Evolutionary conservation across 2,888 invertebrate species (phyloP).

Genomic region (Agriopis leucophaearia): DNA sequence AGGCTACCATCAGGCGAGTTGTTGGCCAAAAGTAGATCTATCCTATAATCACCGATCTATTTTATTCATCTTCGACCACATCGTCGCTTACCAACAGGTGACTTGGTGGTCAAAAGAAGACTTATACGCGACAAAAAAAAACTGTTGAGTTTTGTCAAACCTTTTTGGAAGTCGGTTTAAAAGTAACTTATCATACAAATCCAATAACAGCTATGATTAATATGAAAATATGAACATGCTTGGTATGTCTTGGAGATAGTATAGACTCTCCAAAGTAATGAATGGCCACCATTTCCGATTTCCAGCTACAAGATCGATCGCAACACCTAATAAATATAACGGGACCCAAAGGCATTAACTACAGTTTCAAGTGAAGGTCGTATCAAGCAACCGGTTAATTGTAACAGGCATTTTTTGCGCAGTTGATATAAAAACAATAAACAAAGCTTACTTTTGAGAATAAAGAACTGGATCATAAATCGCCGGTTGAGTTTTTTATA

Average conservation of each 20-base stretch:
- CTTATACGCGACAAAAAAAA: too few relatives aligned
- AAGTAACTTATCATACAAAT: neutral
- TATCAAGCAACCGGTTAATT: constrained; percentile 61
- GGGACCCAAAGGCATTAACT: constrained; percentile 49
- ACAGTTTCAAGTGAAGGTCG: constrained; percentile 63
- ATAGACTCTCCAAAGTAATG: neutral
- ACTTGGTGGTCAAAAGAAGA: too few relatives aligned
- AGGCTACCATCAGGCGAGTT: too few relatives aligned
- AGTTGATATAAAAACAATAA: constrained; percentile 68
- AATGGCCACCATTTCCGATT: constrained; percentile 9
- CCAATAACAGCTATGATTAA: neutral
- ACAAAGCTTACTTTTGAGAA: constrained; percentile 56
- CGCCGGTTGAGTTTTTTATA: constrained; percentile 47
- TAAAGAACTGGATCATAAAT: constrained; percentile 59
- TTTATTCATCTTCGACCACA: too few relatives aligned
- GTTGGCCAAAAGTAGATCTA: too few relatives aligned
- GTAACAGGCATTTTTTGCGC: constrained; percentile 67
- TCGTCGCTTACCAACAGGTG: too few relatives aligned
- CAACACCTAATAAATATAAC: constrained; percentile 44
- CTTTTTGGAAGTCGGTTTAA: too few relatives aligned
- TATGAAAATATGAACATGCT: neutral
- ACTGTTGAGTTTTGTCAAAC: too few relatives aligned
- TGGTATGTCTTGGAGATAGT: constrained; percentile 1
- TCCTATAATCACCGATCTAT: too few relatives aligned
- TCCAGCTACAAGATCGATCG: constrained; percentile 28